Base-by-base conservation (phyloP, 2,113 vertebrate species). In the Aythya baeri region DNA sequence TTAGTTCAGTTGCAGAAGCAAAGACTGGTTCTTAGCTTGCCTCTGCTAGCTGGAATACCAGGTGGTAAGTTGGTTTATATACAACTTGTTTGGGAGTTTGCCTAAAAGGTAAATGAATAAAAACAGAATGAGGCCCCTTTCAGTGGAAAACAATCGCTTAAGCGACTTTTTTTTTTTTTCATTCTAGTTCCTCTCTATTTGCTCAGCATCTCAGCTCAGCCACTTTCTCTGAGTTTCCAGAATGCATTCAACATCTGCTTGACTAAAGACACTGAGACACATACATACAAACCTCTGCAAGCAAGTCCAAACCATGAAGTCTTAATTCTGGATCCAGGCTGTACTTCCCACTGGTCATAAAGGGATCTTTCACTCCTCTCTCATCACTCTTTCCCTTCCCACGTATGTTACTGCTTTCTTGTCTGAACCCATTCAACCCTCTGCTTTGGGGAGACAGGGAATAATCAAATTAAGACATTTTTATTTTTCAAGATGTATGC, bases 401-500 rank as follows among this genome's bases (percentile, higher is more conserved):
- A 8, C 11, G 14, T 8, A 81, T 2, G 27, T 79, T 59, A 65
- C 11, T 50, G 13, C 13, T 49, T 49, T 59, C 57, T 87, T 83
- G 34, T 58, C 21, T 71, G 79, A 90, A 70, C 25, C 8, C 32
- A 85, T 61, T 93, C 54, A 76, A 73, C 14, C 10, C 17, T 72
- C 41, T 70, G 7, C 22, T 86, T 72, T 55, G 11, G 23, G 27
- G 72, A 91, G 83, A 83, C 13, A 58, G 54, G 0, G 1, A 65
- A 54, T 49, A 78, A 86, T 17, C 52, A 84, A 89, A 44, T 29
- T 34, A 44, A 83, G 82, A 66, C 5, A 5, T 29, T 38, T 62
- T 62, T 44, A 13, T 0, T 58, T 85, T 77, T 58, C 8, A 63
- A 85, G 71, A 8, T 0, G 0, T n/a, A 4, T 54, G 1, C 27